Conservation (phyloP, 2,888 invertebrate species). For the Chelonus formosanus region DNA sequence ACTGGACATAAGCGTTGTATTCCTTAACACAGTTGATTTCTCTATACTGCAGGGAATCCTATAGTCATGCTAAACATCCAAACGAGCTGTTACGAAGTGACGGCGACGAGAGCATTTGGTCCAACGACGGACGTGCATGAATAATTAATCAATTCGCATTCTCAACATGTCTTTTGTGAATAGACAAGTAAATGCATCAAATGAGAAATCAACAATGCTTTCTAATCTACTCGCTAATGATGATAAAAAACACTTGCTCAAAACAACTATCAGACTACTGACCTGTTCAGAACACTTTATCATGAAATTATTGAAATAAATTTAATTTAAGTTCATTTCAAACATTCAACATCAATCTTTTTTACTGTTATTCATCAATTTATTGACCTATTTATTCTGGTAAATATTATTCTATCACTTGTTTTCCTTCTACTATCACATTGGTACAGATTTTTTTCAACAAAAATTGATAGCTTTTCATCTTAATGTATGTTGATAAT, state of each 20-base stretch:
- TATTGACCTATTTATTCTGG: no score
- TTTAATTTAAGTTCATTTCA: no score
- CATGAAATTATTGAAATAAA: no score
- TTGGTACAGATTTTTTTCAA: no score
- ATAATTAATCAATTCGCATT: constrained; percentile 58
- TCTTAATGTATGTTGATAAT: no score
- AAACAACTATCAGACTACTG: no score
- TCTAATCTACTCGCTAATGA: neutral
- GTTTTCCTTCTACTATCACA: no score
- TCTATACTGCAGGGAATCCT: constrained; percentile 35
- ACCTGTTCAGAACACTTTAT: no score
- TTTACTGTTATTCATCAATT: no score
- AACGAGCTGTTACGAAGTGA: constrained; percentile 48
- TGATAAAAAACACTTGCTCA: neutral
- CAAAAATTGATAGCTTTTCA: no score
- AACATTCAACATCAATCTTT: no score
- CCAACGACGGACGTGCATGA: constrained; percentile 57
- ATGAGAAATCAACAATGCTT: constrained; percentile 3
- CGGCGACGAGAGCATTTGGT: constrained; percentile 43
- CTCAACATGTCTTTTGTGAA: constrained; percentile 36
- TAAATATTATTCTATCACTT: no score
- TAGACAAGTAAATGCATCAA: constrained; percentile 4
- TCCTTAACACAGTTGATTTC: constrained; percentile 37
- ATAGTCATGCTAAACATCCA: constrained; percentile 57
- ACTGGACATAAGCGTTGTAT: neutral